Evolutionary conservation across 2,797 vertebrate genomes (phyloP), one percentile per base, ranked within the genome.

Genomic region (Mormyrops boulengeri): DNA sequence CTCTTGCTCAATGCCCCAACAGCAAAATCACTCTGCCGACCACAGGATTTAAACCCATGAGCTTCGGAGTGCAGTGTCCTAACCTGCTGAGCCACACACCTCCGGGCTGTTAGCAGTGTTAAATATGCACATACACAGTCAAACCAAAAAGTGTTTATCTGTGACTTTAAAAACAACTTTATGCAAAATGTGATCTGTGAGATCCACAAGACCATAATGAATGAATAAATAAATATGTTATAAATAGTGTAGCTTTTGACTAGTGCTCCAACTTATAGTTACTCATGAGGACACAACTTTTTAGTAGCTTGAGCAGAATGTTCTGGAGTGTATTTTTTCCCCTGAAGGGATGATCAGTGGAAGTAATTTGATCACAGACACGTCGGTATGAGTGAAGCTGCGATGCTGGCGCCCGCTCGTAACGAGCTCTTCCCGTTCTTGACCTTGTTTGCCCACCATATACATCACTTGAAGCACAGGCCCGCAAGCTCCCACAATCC

Each of bases 181-280:
- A 17, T 84, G 41, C 82, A 85, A 44, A 84, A 44, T 22, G 38
- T 44, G 44, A 84, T 41, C 44, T 47, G 2, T 84, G 47, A 49
- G 80, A 84, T n/a, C 19, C 9, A 84, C 26, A 34, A 34, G 26
- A 69, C 12, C 11, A 0, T 69, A 69, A 69, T 96, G 97, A 94
- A 95, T 97, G 34, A 69, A 96, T 44, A 80, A 17, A 80, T 41
- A 80, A 80, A 80, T 11, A 62, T 34, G 11, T 11, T 34, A 69
- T 26, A 34, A 1, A 69, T 69, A 34, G 11, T 14, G 26, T 30
- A 34, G 66, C 11, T 69, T 69, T 69, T 34, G 30, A 69, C 30
- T 69, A 34, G 66, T 14, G 30, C 26, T 4, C 66, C 4, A 14
- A 14, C 12, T 69, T 69, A 26, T 30, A 69, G 22, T 62, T 17